phyloP scores from a whole-genome alignment of 1,140 invertebrate species.

The Pseudobourletiella spinata region DNA sequence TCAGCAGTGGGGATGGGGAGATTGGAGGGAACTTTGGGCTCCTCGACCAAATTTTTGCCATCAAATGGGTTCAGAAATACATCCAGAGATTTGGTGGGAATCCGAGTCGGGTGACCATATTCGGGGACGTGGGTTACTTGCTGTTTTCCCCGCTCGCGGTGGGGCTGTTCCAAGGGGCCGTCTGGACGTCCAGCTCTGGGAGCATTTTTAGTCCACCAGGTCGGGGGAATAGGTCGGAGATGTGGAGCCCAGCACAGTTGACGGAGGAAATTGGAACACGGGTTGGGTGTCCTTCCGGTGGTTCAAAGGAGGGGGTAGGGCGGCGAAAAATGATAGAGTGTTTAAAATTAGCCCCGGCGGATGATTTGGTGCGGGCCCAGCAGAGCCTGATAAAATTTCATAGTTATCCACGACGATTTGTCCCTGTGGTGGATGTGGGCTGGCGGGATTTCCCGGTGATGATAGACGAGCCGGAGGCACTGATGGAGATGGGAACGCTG shows the following conservation, averaged over 20 bases:
- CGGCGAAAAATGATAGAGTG: background rate
- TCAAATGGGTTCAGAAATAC: constrained; percentile 63
- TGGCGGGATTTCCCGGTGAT: constrained; percentile 1
- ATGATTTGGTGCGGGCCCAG: background rate
- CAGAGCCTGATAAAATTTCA: background rate
- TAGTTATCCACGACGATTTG: background rate
- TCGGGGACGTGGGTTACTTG: constrained; percentile 53
- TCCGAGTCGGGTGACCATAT: constrained; percentile 70
- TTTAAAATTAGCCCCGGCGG: background rate
- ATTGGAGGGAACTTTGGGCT: constrained; percentile 94
- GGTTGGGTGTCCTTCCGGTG: background rate
- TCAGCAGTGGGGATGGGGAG: constrained; percentile 81
- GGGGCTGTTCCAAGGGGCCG: constrained; percentile 15
- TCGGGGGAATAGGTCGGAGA: background rate
- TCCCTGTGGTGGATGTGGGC: constrained; percentile 1
- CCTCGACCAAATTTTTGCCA: constrained; percentile 78
- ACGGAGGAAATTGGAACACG: background rate
- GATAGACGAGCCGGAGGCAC: background rate
- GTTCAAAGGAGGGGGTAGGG: background rate
- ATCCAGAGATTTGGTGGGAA: constrained; percentile 67
- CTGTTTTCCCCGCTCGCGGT: constrained; percentile 11
- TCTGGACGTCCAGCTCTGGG: background rate
- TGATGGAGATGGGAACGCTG: constrained; percentile 5
- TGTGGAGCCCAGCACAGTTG: background rate
- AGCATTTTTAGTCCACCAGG: background rate